Evolutionary conservation across 1,140 invertebrate genomes (phyloP).

Genomic region (Dinothrombium tinctorium): DNA sequence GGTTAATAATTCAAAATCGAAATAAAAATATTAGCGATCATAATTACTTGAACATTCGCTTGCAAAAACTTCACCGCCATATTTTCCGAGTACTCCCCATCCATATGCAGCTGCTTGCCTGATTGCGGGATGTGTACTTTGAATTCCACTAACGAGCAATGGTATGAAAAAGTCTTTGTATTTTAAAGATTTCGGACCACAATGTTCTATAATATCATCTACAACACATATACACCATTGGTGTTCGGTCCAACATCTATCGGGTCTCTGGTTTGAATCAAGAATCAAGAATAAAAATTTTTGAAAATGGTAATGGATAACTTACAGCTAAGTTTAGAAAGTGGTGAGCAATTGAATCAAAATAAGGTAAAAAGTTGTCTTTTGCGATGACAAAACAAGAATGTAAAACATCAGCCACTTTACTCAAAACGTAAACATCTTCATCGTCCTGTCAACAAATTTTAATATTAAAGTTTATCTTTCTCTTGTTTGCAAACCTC

Average conservation of each 20-base stretch:
- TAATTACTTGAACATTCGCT: conserved; percentile 19
- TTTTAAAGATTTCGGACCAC: conserved; percentile 52
- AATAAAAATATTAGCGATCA: background rate
- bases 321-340: conserved; percentile 31
- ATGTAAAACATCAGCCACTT: conserved; percentile 77
- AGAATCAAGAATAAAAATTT: conserved; percentile 4
- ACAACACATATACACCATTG: conserved; percentile 97
- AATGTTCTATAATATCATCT: conserved; percentile 78
- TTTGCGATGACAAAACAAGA: conserved; percentile 66
- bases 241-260: conserved; percentile 64
- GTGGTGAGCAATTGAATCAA: conserved; percentile 62
- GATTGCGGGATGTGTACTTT: conserved; percentile 48
- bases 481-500: conserved; percentile 27
- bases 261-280: conserved; percentile 26
- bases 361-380: conserved; percentile 60
- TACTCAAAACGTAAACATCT: conserved; percentile 70
- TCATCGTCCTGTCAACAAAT: conserved; percentile 41
- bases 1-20: background rate
- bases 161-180: conserved; percentile 68
- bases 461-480: conserved; percentile 2
- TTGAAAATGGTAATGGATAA: conserved; percentile 3
- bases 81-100: conserved; percentile 77
- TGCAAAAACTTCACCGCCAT: conserved; percentile 62
- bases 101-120: conserved; percentile 89
- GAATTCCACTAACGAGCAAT: conserved; percentile 46